These are phyloP conservation scores for Caretta caretta DNA, from an alignment of 2,113 vertebrate species.

Conservation along the genomic window DNA sequence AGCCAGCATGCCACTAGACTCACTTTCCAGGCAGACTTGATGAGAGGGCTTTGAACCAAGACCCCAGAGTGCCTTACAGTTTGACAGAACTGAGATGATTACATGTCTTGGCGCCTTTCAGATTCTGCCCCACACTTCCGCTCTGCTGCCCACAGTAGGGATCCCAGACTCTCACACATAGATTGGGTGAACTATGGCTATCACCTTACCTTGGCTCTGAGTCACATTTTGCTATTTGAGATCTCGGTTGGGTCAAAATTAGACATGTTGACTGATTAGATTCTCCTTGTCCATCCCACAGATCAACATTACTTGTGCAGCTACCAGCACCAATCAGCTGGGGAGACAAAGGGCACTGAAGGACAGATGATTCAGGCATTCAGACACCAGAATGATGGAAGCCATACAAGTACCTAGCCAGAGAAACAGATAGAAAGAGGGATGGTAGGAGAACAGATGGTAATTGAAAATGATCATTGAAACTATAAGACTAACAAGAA, in stretches of 20 bases:
- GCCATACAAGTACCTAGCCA: not conserved
- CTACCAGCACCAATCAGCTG: constrained; percentile 68
- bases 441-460: not conserved
- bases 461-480: not conserved
- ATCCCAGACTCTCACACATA: constrained; percentile 34
- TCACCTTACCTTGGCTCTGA: constrained; percentile 56
- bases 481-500: not conserved
- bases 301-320: constrained; percentile 44
- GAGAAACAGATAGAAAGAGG: not conserved
- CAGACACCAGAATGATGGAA: not conserved
- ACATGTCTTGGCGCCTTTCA: constrained; percentile 76
- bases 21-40: constrained; percentile 75
- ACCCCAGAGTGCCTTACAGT: constrained; percentile 71
- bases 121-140: constrained; percentile 73
- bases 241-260: constrained; percentile 65
- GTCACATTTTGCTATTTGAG: constrained; percentile 69
- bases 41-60: constrained; percentile 76
- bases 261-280: constrained; percentile 66
- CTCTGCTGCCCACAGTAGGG: constrained; percentile 69
- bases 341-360: constrained; percentile 70
- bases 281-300: constrained; percentile 53
- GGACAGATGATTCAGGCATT: constrained; percentile 65
- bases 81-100: constrained; percentile 74
- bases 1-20: constrained; percentile 66
- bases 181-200: constrained; percentile 70